Base-by-base conservation (phyloP, 2,113 vertebrate species). In the Crotalus horridus region DNA sequence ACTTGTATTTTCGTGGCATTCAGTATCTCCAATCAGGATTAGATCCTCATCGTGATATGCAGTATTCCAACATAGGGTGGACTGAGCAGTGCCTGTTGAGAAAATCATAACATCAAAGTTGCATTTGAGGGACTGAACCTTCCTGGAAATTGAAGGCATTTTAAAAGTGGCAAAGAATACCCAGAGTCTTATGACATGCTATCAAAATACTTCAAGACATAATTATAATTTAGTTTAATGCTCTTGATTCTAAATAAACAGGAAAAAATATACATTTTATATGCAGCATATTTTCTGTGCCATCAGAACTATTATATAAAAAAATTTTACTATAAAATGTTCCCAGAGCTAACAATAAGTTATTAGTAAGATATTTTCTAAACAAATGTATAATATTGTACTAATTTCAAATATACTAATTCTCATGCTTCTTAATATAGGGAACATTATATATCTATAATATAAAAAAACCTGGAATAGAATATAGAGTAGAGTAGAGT, bases 331-430 rank as follows among this genome's bases (percentile, higher is more conserved):
- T 81, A 86, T 8, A 86, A 1, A 86, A 53, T 17, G 17, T 6
- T 90, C 90, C 90, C 92, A 55, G 10, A 17, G 64, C 15, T 13
- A 95, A 58, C 33, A 81, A 69, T 81, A 91, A 94, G 58, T 54
- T 87, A 85, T 59, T 61, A 89, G 29, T 87, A 86, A 87, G 58
- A 59, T 55, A 53, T 56, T 93, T 85, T 91, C 92, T 81, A 81
- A 95, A 58, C 48, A 95, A 92, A 93, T 55, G 93, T 12, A 74
- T 4, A 46, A 90, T 94, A 91, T 95, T 97, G 96, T 93, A 95
- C 92, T 91, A 94, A 95, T 90, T 89, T 85, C 46, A 89, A 88
- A 95, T 46, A 54, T 94, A 61, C 20, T 91, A 91, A 88, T 17
- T 26, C 3, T 86, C 89, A 55, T 10, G 59, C 29, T 17, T 81